A percentile compares a stretch with the other conserved stretches of the same genome.
phyloP scores from a whole-genome alignment of 2,888 invertebrate species.

The Diaprepes abbreviatus region DNA sequence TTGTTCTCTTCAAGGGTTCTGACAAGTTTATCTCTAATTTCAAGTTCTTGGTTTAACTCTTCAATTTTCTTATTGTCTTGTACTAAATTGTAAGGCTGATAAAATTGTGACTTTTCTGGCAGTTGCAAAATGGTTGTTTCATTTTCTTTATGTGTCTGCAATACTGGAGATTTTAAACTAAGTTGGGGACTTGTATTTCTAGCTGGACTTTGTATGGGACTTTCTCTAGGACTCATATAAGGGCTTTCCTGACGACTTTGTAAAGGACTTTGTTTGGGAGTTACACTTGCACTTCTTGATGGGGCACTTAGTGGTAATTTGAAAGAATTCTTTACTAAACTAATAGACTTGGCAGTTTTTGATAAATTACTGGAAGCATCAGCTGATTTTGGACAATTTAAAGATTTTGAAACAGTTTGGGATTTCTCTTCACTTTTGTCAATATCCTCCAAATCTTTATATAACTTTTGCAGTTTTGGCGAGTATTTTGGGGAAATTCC shows the following conservation, averaged over 20 bases:
- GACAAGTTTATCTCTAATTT: conserved; percentile 60
- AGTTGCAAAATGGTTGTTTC: not conserved
- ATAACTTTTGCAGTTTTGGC: conserved; percentile 23
- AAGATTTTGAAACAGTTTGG: not conserved
- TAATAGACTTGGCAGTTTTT: conserved; percentile 36
- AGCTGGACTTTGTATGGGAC: conserved; percentile 25
- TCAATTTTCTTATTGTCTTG: conserved; percentile 36
- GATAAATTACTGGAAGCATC: not conserved
- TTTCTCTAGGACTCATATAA: conserved; percentile 15
- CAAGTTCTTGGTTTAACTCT: conserved; percentile 50
- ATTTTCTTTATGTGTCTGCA: not conserved
- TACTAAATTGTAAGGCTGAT: conserved; percentile 16
- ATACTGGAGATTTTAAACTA: conserved; percentile 8
- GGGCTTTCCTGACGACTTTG: conserved; percentile 21
- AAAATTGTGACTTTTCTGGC: conserved; percentile 9
- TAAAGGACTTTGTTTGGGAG: conserved; percentile 2
- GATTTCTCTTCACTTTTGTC: conserved; percentile 19
- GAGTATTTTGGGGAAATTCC: conserved; percentile 24
- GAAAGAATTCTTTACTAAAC: conserved; percentile 33
- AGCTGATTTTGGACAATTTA: not conserved
- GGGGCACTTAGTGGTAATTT: conserved; percentile 9
- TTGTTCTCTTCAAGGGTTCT: conserved; percentile 65
- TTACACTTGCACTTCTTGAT: not conserved
- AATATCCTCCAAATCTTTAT: conserved; percentile 24
- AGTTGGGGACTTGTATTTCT: conserved; percentile 4